Conservation (phyloP, 2,797 vertebrate species). For the Ptychadena robeensis region DNA sequence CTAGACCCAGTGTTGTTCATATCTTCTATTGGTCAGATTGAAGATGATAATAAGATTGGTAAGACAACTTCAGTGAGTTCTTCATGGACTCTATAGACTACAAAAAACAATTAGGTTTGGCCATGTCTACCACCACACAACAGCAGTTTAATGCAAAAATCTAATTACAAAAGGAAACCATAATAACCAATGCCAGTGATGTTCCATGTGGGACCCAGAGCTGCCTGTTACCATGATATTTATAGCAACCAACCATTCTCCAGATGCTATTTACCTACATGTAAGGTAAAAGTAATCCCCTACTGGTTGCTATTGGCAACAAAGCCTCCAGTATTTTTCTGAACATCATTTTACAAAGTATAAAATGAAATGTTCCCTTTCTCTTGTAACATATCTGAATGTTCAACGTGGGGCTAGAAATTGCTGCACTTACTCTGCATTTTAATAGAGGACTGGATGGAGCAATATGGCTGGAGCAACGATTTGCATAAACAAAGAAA, state of each 20-base stretch:
- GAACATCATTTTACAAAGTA: background rate
- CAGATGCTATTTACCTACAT: background rate
- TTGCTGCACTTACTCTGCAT: slow-evolving; percentile 34
- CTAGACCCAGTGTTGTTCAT: too few relatives aligned
- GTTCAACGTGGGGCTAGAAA: slow-evolving; percentile 7
- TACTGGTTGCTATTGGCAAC: background rate
- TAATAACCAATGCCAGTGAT: background rate
- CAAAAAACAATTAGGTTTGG: too few relatives aligned
- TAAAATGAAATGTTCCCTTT: background rate
- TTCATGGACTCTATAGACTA: too few relatives aligned
- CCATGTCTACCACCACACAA: too few relatives aligned
- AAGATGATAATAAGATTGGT: too few relatives aligned
- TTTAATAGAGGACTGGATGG: slow-evolving; percentile 37
- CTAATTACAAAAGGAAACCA: too few relatives aligned
- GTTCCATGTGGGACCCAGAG: background rate
- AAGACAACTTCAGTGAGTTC: too few relatives aligned
- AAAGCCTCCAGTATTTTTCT: background rate
- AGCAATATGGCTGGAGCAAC: slow-evolving; percentile 45
- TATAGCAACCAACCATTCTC: background rate
- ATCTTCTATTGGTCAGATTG: too few relatives aligned
- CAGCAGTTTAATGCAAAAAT: too few relatives aligned
- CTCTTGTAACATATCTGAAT: slow-evolving; percentile 22
- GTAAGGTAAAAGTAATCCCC: background rate
- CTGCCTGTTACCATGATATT: background rate
- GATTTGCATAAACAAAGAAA: slow-evolving; percentile 55